Base-by-base conservation (phyloP, 2,797 vertebrate genomes). In the Numenius phaeopus region DNA sequence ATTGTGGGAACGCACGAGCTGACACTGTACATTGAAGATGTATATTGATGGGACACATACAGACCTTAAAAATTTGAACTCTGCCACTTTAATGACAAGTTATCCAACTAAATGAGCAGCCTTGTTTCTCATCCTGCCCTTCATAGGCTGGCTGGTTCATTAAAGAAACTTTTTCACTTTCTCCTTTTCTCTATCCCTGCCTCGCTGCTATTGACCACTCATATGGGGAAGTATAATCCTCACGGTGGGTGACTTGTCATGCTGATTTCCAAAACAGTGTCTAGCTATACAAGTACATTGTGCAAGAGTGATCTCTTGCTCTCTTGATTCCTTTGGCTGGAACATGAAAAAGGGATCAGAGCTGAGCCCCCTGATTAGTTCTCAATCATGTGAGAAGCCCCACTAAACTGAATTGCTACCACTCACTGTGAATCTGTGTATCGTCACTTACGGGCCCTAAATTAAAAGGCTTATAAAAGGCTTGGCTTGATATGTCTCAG, bases 211-310 rank as follows among this genome's bases (percentile, higher is more conserved):
- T 16, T 61, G 42, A 20, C 42, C 47, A 10, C 54, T 91, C 13
- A 3, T 6, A 6, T 0, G 7, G 34, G 29, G 30, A n/a, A 12
- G 34, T 8, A 23, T 19, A 76, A 79, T 86, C 82, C 65, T 73
- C 2, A 0, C 14, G 0, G 61, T 0, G 1, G 58, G 82, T 15
- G 72, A 71, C 42, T 75, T 30, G 44, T 44, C 37, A 2, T 6
- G 34, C 59, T 78, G 82, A 7, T 92, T 49, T 55, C 72, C 10
- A 8, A 52, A 55, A 58, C 50, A n/a, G 50, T 3, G 5, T 50
- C 79, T 78, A 9, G 34, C 62, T 69, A 22, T 37, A 37, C n/a
- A 46, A 75, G 15, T 10, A 24, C 10, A 3, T 50, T 49, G 32
- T 91, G 57, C 76, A 58, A 17, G 27, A 3, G 34, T 9, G 23